Conservation (phyloP, 2,797 vertebrate genomes). For the Acomys russatus region DNA sequence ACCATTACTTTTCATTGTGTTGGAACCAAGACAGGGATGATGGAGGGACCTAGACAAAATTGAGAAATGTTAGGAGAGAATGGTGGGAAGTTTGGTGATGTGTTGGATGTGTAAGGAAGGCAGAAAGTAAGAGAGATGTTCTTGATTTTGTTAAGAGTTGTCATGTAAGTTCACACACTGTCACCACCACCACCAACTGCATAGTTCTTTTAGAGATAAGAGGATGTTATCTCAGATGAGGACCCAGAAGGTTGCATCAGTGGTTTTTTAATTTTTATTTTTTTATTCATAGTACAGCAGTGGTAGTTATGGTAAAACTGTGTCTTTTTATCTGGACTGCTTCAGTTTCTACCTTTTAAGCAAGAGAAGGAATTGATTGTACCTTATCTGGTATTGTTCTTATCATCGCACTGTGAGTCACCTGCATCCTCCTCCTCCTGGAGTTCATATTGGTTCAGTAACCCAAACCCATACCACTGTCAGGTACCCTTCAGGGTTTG, state of each 20-base stretch:
- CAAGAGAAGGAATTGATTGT: background rate
- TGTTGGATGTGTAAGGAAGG: background rate
- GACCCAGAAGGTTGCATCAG: background rate
- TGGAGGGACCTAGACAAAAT: background rate
- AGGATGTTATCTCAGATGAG: background rate
- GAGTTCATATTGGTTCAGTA: background rate
- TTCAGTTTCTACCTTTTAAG: background rate
- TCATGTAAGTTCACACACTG: background rate
- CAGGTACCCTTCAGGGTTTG: background rate
- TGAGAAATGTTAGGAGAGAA: background rate
- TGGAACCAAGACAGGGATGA: background rate
- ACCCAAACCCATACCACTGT: background rate
- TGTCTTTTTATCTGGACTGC: background rate
- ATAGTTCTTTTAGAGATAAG: background rate
- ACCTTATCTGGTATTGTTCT: background rate
- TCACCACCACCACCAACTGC: no score
- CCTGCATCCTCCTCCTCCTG: background rate
- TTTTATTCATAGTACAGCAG: background rate
- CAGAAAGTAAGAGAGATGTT: background rate
- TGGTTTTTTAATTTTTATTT: background rate
- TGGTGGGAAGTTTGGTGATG: background rate
- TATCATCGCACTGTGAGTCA: background rate
- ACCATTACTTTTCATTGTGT: background rate
- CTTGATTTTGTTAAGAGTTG: conserved; percentile 17
- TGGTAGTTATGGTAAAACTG: background rate